Base-by-base conservation (phyloP, 2,113 vertebrate species). In the Cygnus atratus region DNA sequence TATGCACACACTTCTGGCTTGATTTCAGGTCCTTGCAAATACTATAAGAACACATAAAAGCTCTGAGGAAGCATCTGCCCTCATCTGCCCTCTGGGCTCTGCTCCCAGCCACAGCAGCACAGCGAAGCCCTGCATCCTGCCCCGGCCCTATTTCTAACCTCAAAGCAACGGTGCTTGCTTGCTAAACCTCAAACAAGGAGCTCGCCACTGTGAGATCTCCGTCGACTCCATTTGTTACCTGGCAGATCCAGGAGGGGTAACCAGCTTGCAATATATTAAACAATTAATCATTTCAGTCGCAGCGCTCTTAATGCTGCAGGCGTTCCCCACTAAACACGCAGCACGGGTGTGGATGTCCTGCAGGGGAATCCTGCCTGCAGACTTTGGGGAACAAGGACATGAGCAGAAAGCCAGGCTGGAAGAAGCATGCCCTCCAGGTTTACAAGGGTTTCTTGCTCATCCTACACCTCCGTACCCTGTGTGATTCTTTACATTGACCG, bases 221-320 rank as follows among this genome's bases (percentile, higher is more conserved):
- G 4, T 87, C 0, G 19, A 18, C 67, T 79, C 92, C 78, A 44
- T 93, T 95, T 94, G 87, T 93, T 89, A 96, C 91, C 83, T 1
- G 55, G 91, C 81, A 85, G 76, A 83, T 76, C 54, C 81, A 5
- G 62, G 84, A 93, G 90, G 84, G 59, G 55, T 62, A 70, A 88
- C 84, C 93, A 95, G 96, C 92, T 92, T 93, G 95, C 74, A 83
- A 74, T 87, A 57, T 84, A 93, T 91, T 76, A 87, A 95, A 92
- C 91, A 89, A 95, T 95, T 96, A 93, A 97, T 95, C 91, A 91
- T 80, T 87, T 24, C 5, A 58, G 62, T 87, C 20, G 46, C 37
- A 73, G 19, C 9, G 63, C 25, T 76, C 75, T 93, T 82, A 92
- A 91, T 91, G 84, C 93, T 65, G 35, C 84, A 76, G 86, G 59